phyloP scores from a whole-genome alignment of 2,888 invertebrate species.

The Argyra leucocephala region DNA sequence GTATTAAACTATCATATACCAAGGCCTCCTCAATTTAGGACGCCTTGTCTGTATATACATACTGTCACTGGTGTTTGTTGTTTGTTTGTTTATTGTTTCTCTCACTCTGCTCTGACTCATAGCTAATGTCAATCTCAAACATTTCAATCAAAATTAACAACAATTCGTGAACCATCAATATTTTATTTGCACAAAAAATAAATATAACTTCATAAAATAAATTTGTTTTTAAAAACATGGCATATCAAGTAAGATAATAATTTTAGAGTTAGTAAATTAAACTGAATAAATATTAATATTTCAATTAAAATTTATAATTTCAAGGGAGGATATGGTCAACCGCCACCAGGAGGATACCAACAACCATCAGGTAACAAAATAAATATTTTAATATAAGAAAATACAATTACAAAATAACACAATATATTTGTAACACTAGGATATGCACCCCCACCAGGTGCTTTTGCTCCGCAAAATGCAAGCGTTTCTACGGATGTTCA shows the following conservation, averaged over 20 bases:
- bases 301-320: neutral
- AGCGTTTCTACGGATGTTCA: slow-evolving; percentile 63
- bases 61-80: no score
- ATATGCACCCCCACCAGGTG: slow-evolving; percentile 37
- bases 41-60: no score
- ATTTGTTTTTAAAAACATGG: no score
- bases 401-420: neutral
- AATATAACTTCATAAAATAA: no score
- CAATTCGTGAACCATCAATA: no score
- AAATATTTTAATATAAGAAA: neutral
- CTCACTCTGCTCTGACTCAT: no score
- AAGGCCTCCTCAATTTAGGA: no score
- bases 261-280: neutral
- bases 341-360: slow-evolving; percentile 24
- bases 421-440: slow-evolving; percentile 22
- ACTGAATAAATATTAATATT: neutral
- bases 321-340: slow-evolving; percentile 24
- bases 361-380: slow-evolving; percentile 22
- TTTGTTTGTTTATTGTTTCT: no score
- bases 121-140: no score
- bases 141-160: no score
- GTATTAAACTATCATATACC: no score
- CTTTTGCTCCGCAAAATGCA: slow-evolving; percentile 44
- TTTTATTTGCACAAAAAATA: no score
- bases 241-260: slow-evolving; percentile 23